A percentile compares a stretch with the other conserved stretches of the same genome.
Evolutionary conservation across 2,888 invertebrate genomes (phyloP).

Genomic region (Helleia helle): DNA sequence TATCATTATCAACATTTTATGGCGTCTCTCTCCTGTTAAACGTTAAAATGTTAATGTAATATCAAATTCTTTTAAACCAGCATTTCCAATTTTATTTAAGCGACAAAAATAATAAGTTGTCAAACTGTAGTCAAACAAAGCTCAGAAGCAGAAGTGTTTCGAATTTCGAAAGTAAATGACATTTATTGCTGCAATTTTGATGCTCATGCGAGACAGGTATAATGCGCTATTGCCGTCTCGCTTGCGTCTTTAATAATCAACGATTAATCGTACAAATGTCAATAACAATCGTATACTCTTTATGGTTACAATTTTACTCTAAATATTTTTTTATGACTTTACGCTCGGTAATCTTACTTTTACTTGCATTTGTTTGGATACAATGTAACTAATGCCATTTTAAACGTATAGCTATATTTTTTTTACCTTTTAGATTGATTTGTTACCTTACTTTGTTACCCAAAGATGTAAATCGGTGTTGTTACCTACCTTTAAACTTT

Average conservation of each 20-base stretch:
- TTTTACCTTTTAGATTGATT: too few relatives aligned
- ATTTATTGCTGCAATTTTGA: slow-evolving; percentile 1
- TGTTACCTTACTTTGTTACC: too few relatives aligned
- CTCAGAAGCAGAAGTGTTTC: too few relatives aligned
- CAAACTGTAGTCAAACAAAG: too few relatives aligned
- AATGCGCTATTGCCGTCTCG: neutral
- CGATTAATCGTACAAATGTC: neutral
- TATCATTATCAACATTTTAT: slow-evolving; percentile 36
- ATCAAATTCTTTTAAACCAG: neutral
- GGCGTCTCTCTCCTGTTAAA: neutral
- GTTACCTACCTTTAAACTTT: too few relatives aligned
- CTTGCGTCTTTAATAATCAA: slow-evolving; percentile 3
- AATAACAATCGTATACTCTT: slow-evolving; percentile 1
- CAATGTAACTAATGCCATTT: too few relatives aligned
- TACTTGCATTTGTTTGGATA: too few relatives aligned
- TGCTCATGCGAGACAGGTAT: neutral
- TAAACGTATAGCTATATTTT: too few relatives aligned
- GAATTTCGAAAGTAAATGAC: neutral
- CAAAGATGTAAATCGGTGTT: too few relatives aligned
- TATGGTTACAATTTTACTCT: slow-evolving; percentile 15
- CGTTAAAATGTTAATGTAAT: neutral
- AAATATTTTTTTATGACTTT: neutral
- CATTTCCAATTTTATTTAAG: neutral
- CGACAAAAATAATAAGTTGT: neutral
- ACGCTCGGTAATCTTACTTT: too few relatives aligned